Base-by-base conservation (phyloP, 2,113 vertebrate genomes). In the Cichladusa arquata region DNA sequence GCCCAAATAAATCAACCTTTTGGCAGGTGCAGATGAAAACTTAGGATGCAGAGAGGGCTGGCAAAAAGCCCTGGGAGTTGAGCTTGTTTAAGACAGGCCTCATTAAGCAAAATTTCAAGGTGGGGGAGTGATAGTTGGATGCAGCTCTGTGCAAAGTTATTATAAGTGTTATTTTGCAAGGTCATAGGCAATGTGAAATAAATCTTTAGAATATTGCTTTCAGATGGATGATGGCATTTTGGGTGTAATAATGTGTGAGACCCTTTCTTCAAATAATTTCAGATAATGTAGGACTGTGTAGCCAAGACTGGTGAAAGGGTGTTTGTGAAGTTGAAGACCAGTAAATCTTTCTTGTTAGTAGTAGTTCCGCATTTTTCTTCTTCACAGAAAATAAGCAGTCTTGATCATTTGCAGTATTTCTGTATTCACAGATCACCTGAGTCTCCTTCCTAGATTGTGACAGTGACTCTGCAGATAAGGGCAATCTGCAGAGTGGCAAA, bases 91-190 rank as follows among this genome's bases (percentile, higher is more conserved):
- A 78, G 93, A 86, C 18, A 84, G 72, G 90, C 60, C 45, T 92
- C 86, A 90, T 96, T 95, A 94, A 93, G 48, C 80, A 90, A 64
- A 85, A 71, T 86, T 88, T 93, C 69, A 88, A 65, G 34, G 36
- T 65, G 69, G 36, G 40, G 16, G 44, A 92, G 56, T 50, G 36
- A 70, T 34, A 86, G 71, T 24, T 80, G 87, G 81, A 84, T 64
- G 48, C 3, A 69, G 5, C 31, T 90, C 56, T 88, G 88, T 83
- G 40, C 18, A 14, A 90, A 81, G 34, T 40, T 62, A 67, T 51
- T 86, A 8, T 8, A 40, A 44, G 22, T 18, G 23, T 71, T 66
- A 16, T 58, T 92, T 86, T 11, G 47, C 67, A 88, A 94, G 79
- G 92, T 40, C 60, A 64, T 25, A 56, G 15, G 42, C n/a, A 62